A percentile compares a stretch with the other conserved stretches of the same genome.
Evolutionary conservation across 2,113 vertebrate species (phyloP).

Genomic region (Macrotus californicus): DNA sequence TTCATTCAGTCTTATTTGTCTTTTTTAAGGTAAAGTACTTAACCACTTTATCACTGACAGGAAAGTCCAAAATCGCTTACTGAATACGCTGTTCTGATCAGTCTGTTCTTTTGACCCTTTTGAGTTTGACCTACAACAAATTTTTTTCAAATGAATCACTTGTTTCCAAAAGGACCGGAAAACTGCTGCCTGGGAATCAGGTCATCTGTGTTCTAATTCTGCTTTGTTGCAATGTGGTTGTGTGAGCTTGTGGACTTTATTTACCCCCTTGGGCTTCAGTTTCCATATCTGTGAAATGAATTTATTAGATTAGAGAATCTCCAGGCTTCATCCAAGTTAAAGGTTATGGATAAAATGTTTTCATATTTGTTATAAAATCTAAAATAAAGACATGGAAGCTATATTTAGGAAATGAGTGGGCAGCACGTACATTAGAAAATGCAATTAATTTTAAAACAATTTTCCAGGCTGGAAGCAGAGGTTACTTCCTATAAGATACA

Average conservation of each 20-base stretch:
- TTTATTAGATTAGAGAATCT: conserved; percentile 32
- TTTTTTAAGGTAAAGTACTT: background rate
- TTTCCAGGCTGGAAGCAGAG: background rate
- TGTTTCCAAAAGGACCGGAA: background rate
- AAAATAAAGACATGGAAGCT: background rate
- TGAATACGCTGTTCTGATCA: background rate
- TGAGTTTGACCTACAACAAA: conserved; percentile 9
- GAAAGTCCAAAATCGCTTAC: background rate
- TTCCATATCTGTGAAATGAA: background rate
- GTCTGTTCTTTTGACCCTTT: background rate
- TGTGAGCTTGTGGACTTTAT: background rate
- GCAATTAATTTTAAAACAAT: background rate
- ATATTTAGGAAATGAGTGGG: conserved; percentile 3
- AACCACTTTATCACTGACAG: background rate
- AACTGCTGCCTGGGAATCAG: background rate
- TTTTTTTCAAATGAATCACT: conserved; percentile 27
- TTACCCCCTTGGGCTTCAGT: background rate
- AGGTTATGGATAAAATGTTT: conserved; percentile 32
- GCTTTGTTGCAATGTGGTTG: background rate
- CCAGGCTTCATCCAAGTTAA: background rate
- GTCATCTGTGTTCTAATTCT: background rate
- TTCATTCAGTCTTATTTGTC: background rate
- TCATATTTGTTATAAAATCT: conserved; percentile 14
- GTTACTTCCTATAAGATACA: background rate
- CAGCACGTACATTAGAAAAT: background rate